These are phyloP conservation scores for Mobula hypostoma DNA, from an alignment of 2,113 vertebrate species.

Conservation along the genomic window DNA sequence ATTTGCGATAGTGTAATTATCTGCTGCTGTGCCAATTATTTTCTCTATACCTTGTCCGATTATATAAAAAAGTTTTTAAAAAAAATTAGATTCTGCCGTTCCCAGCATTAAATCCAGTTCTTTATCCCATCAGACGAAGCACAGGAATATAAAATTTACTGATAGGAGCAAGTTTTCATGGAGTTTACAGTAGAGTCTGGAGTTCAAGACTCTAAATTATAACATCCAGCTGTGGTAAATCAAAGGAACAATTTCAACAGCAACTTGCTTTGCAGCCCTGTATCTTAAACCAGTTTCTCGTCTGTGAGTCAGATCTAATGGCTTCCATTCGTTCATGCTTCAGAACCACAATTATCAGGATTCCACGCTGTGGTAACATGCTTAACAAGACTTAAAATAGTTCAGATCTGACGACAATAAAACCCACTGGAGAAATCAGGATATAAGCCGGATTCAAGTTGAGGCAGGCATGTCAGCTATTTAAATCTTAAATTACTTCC, in stretches of 20 bases:
- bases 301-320: background rate
- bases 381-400: background rate
- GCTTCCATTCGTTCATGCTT: slow-evolving; percentile 18
- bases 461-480: background rate
- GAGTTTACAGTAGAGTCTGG: background rate
- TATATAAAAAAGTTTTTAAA: background rate
- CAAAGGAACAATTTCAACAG: background rate
- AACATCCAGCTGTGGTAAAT: background rate
- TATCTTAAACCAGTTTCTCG: background rate
- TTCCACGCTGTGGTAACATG: background rate
- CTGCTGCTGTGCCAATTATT: background rate
- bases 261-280: background rate
- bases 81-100: background rate
- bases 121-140: background rate
- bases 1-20: background rate
- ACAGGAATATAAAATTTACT: too few relatives aligned
- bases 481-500: background rate
- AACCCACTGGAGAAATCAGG: background rate
- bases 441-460: background rate
- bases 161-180: background rate
- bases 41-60: background rate
- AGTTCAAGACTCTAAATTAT: background rate
- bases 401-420: background rate
- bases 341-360: background rate
- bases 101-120: background rate